Evolutionary conservation across 2,113 vertebrate species (phyloP).

Genomic region (Pteruthius melanotis): DNA sequence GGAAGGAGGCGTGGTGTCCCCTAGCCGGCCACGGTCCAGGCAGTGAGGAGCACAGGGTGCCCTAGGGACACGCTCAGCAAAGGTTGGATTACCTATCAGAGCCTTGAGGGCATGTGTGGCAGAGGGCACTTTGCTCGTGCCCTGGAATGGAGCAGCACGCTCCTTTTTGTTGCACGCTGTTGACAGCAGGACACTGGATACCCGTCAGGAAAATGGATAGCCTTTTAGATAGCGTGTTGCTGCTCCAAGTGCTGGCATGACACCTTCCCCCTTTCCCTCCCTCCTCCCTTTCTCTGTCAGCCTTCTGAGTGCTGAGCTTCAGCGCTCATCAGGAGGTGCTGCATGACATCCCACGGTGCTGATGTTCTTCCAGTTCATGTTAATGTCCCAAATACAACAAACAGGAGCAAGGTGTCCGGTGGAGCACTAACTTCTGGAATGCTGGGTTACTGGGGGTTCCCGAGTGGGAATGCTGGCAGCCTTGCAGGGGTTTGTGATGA

Average conservation of each 20-base stretch:
- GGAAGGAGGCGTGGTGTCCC: background rate
- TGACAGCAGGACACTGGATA: constrained; percentile 24
- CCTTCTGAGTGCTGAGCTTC: background rate
- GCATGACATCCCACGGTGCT: accelerated
- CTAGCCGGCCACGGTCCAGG: accelerated
- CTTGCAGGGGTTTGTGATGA: background rate
- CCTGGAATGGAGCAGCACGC: background rate
- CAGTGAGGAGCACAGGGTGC: background rate
- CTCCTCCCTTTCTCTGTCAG: background rate
- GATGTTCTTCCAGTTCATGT: background rate
- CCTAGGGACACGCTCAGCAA: background rate
- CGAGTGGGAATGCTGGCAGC: background rate
- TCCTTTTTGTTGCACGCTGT: background rate
- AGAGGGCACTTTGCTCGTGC: background rate
- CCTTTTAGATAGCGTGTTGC: background rate
- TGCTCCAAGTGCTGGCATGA: accelerated
- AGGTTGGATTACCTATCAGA: background rate
- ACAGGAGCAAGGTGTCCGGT: background rate
- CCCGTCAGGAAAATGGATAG: background rate
- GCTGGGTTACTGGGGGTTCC: accelerated
- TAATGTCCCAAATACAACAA: background rate
- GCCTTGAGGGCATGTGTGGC: background rate
- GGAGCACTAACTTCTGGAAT: background rate
- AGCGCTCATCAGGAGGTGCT: background rate
- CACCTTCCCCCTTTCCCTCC: background rate